Conservation (phyloP, 1,140 invertebrate genomes). For the Melipona quadrifasciata region DNA sequence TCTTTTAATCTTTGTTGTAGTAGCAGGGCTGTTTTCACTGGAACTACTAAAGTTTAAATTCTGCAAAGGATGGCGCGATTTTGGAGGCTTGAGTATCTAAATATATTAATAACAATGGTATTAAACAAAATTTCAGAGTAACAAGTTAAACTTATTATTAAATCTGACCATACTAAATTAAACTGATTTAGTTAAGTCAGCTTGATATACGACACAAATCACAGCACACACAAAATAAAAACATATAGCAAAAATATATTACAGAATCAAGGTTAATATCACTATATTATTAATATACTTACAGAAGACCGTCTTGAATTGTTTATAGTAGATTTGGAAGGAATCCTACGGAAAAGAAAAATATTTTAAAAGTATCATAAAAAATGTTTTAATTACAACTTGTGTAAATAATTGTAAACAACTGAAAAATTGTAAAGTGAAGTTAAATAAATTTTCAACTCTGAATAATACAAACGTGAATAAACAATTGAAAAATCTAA, state of each 20-base stretch:
- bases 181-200: background rate
- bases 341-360: conserved; percentile 40
- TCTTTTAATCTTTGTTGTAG: conserved; percentile 59
- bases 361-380: conserved; percentile 11
- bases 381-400: background rate
- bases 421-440: no score
- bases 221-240: background rate
- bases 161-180: background rate
- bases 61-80: conserved; percentile 64
- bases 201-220: background rate
- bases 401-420: background rate
- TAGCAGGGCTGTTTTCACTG: conserved; percentile 54
- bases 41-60: conserved; percentile 55
- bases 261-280: background rate
- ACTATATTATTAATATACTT: conserved; percentile 36
- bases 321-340: conserved; percentile 36
- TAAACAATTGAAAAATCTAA: conserved; percentile 2
- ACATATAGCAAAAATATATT: background rate
- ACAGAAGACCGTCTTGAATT: conserved; percentile 62
- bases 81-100: conserved; percentile 69
- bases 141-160: conserved; percentile 9
- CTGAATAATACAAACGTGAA: background rate
- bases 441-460: background rate
- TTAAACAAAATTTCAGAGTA: background rate
- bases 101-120: background rate